These are phyloP conservation scores for Pachycephala philippinensis DNA, from an alignment of 2,113 vertebrate species.

Conservation along the genomic window DNA sequence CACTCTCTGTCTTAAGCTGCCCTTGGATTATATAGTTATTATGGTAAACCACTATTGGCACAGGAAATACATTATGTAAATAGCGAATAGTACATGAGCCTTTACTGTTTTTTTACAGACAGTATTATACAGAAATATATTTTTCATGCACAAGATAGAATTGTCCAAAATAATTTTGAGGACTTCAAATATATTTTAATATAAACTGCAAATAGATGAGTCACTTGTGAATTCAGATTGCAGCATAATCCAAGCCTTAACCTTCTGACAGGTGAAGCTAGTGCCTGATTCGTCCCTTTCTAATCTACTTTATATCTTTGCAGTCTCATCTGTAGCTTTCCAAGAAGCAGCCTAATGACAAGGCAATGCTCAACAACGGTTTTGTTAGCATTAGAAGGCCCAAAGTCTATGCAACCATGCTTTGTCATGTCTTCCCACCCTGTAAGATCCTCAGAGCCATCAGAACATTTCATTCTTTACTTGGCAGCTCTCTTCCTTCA, in stretches of 20 bases:
- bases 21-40: background rate
- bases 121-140: background rate
- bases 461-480: background rate
- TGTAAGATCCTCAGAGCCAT: background rate
- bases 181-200: background rate
- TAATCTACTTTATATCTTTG: background rate
- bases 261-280: background rate
- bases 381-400: background rate
- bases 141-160: background rate
- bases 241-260: background rate
- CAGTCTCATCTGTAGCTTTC: background rate
- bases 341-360: background rate
- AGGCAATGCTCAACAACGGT: background rate
- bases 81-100: background rate
- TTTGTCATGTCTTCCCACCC: background rate
- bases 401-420: background rate
- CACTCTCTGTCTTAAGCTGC: background rate
- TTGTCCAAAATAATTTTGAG: background rate
- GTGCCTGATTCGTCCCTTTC: background rate
- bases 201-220: background rate
- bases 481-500: background rate
- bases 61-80: background rate
- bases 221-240: background rate
- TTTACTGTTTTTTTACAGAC: background rate
- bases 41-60: background rate